Evolutionary conservation across 1,140 invertebrate species (phyloP), one percentile per base, ranked within the genome.

Genomic region (Anoplophora glabripennis): DNA sequence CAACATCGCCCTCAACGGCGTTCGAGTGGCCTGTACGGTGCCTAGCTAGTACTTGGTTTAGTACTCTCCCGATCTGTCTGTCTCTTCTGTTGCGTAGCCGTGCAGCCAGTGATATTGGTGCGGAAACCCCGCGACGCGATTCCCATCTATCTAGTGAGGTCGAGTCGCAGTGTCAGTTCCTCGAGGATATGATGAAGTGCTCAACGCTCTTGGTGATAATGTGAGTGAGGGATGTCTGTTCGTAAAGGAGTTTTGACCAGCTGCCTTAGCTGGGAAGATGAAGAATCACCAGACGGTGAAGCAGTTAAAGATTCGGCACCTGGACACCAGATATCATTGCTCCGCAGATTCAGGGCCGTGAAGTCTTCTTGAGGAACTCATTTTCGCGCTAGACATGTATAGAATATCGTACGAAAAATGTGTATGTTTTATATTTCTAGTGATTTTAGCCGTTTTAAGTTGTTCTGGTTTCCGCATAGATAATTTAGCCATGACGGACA

Each of bases 391-490:
- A 75, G 73, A 74, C 71, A 75, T 75, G 73, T 73, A 65, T 72
- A 66, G 65, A 68, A 66, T 72, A 71, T 71, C 71, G 71, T 68
- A 66, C 69, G 68, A 69, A 70, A 73, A 69, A 73, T 75, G 73
- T 69, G 68, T 72, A 73, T 74, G 71, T 72, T 70, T 74, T 69
- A 56, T 73, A 67, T 72, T 72, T 61, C 67, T 75, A 72, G 70
- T 72, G 70, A 68, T 72, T 57, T 65, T 74, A 70, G 67, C 67
- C 52, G 64, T 73, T 66, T 67, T 72, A 56, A 72, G 71, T 71
- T 75, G 73, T 71, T 74, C 71, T 56, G 72, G 67, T 69, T 73
- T 74, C 73, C 73, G 66, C 72, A 74, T 71, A 68, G 72, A 75
- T 74, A 70, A 63, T 57, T 34, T 66, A 38, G 63, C 60, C 45